A percentile compares a stretch with the other conserved stretches of the same genome.
Evolutionary conservation across 2,113 vertebrate species (phyloP).

Genomic region (Halcyon malimbica): DNA sequence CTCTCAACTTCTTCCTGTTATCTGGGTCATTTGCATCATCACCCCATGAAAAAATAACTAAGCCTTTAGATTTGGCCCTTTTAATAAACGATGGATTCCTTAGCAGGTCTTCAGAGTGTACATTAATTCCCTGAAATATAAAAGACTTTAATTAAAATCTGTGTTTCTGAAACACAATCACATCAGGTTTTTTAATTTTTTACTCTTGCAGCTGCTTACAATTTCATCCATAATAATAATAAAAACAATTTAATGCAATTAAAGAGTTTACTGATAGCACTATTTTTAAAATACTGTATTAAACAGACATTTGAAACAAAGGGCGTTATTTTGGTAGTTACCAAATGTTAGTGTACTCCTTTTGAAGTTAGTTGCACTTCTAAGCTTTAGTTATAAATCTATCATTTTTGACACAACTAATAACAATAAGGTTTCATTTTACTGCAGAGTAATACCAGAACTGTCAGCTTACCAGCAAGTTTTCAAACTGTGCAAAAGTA

Average conservation of each 20-base stretch:
- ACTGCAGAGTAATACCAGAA: background rate
- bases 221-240: background rate
- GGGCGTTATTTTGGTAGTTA: background rate
- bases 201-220: background rate
- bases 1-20: constrained; percentile 86
- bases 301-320: background rate
- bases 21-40: constrained; percentile 94
- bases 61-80: constrained; percentile 88
- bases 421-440: background rate
- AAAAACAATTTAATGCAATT: background rate
- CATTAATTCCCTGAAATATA: constrained; percentile 89
- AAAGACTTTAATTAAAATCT: background rate
- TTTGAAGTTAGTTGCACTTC: background rate
- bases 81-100: constrained; percentile 81
- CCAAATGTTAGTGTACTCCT: background rate
- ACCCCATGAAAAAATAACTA: constrained; percentile 96
- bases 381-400: background rate
- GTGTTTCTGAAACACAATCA: background rate
- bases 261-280: background rate
- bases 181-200: background rate
- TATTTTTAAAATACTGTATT: background rate
- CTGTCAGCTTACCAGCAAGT: constrained; percentile 86
- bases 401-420: too few relatives aligned
- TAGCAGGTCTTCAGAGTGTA: constrained; percentile 91
- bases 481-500: constrained; percentile 96